A percentile compares a stretch with the other conserved stretches of the same genome.
These are phyloP conservation scores for Lithobates pipiens DNA, from an alignment of 2,797 vertebrate genomes.

Conservation along the genomic window DNA sequence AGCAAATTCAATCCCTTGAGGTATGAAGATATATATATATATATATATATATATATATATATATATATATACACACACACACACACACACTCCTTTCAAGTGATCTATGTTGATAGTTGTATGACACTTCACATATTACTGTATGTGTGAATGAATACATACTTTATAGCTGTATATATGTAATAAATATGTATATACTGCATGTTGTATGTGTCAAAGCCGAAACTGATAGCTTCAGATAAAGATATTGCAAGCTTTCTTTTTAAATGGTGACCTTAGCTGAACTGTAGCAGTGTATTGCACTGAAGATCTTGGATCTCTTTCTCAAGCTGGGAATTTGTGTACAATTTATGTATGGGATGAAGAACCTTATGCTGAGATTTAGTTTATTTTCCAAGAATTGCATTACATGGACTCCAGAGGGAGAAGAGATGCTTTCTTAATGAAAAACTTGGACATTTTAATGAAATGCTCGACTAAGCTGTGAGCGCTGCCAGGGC, in stretches of 20 bases:
- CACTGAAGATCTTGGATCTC: slow-evolving; percentile 7
- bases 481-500: slow-evolving; percentile 39
- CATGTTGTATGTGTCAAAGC: slow-evolving; percentile 20
- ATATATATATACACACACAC: too few species aligned
- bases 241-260: slow-evolving; percentile 36
- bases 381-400: slow-evolving; percentile 51
- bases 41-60: too few species aligned
- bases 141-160: background rate
- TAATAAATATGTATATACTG: slow-evolving; percentile 1
- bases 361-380: slow-evolving; percentile 39
- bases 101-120: too few species aligned
- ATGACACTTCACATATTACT: background rate
- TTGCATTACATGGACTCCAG: slow-evolving; percentile 35
- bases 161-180: background rate
- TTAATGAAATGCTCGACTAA: slow-evolving; percentile 55
- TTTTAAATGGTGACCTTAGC: slow-evolving; percentile 28
- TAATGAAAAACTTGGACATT: slow-evolving; percentile 59
- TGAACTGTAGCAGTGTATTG: slow-evolving; percentile 8
- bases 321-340: slow-evolving; percentile 25
- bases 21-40: too few species aligned
- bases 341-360: slow-evolving; percentile 50
- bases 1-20: too few species aligned
- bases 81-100: too few species aligned
- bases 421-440: slow-evolving; percentile 35
- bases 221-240: slow-evolving; percentile 18